Conservation (phyloP, 2,888 invertebrate species). For the Aphidoletes aphidimyza region DNA sequence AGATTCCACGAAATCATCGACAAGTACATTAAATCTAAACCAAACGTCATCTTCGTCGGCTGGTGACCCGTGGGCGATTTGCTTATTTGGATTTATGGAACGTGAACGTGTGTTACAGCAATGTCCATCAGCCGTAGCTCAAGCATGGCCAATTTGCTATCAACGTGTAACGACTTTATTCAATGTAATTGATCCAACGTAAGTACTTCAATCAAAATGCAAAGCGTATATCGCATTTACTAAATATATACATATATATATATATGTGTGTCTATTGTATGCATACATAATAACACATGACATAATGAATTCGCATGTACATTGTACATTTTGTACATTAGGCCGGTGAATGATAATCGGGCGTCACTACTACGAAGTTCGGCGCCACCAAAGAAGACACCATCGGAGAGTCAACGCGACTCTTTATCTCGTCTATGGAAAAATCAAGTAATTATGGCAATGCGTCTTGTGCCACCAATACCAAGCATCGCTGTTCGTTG, state of each 20-base stretch:
- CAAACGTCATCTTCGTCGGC: conserved; percentile 64
- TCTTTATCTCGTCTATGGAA: conserved; percentile 97
- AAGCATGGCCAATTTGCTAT: conserved; percentile 96
- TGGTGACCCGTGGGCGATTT: conserved; percentile 91
- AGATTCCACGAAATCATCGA: conserved; percentile 66
- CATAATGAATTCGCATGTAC: conserved; percentile 3
- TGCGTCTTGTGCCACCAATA: conserved; percentile 93
- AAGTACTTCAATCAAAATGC: conserved; percentile 65
- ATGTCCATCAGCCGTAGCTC: conserved; percentile 86
- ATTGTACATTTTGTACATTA: conserved; percentile 63
- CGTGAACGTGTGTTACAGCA: conserved; percentile 81
- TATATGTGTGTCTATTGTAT: too few species aligned
- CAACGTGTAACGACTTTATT: conserved; percentile 90
- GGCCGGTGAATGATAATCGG: conserved; percentile 95
- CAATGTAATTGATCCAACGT: conserved; percentile 94
- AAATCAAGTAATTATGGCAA: conserved; percentile 96
- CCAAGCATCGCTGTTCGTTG: conserved; percentile 88
- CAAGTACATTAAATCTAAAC: conserved; percentile 63
- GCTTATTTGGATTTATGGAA: conserved; percentile 89
- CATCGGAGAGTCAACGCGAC: conserved; percentile 85
- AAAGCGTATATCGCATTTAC: conserved; percentile 55
- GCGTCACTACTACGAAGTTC: conserved; percentile 92
- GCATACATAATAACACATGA: too few species aligned
- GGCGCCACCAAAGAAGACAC: conserved; percentile 87
- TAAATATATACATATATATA: background rate